Evolutionary conservation across 2,888 invertebrate genomes (phyloP), one percentile per base, ranked within the genome.

Genomic region (Meteorus cinctellus): DNA sequence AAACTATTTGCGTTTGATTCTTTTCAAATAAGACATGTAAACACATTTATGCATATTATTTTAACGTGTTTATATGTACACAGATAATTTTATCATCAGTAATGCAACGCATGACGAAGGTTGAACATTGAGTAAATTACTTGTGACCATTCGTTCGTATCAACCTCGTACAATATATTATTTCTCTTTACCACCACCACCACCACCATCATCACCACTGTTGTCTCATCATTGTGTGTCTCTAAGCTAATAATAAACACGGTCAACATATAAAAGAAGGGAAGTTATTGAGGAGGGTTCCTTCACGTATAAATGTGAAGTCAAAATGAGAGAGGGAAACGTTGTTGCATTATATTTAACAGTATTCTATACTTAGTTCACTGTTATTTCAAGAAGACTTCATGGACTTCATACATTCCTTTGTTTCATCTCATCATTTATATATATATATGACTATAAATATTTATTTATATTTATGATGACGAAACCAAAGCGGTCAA

Each of bases 191-290:
- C 5, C 19, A 6, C 8, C n/a, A 4, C 1, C 19, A 8, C 10
- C 48, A n/a, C 4, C n/a, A 4, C 48, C 48, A 48, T 48, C n/a
- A 48, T 48, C n/a, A 48, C n/a, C 48, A 48, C n/a, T n/a, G n/a
- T 24, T 24, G 24, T 24, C 34, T 55, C 55, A 55, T 55, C 55
- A 55, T 55, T 19, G 55, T 55, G 55, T 55, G 19, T 55, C 10
- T 55, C 19, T 24, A 55, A 6, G 55, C 19, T 55, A 55, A 55
- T 55, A 55, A 55, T 55, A 55, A 55, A 55, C 19, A 55, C 55
- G 19, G n/a, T 19, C 55, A 55, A 55, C 19, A 19, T 5, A 48
- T 48, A 55, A 55, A 55, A 55, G 55, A 19, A 6, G 55, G 55
- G 10, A 55, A 19, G 8, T 19, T 55, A 55, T 55, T 19, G 6